A percentile compares a stretch with the other conserved stretches of the same genome.
Evolutionary conservation across 2,113 vertebrate species (phyloP).

Genomic region (Lepus europaeus): DNA sequence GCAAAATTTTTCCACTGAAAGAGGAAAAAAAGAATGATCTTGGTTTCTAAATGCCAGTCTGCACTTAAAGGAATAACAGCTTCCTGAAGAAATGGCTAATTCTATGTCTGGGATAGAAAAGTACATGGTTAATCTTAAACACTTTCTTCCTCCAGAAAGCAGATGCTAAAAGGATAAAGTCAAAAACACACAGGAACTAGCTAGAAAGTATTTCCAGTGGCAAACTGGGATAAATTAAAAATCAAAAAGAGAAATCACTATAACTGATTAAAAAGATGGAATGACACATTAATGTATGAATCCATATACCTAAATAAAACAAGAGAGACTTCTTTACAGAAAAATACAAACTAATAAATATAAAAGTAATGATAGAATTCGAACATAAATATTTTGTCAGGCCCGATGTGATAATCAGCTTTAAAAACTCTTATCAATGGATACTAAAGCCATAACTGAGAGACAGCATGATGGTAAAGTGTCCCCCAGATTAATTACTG

Average conservation of each 20-base stretch:
- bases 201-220: not conserved
- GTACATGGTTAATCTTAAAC: not conserved
- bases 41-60: conserved; percentile 50
- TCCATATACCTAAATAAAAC: conserved; percentile 17
- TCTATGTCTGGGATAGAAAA: conserved; percentile 4
- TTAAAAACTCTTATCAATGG: not conserved
- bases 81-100: conserved; percentile 25
- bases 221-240: conserved; percentile 30
- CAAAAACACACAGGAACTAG: not conserved
- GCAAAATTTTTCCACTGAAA: not conserved
- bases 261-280: not conserved
- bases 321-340: not conserved
- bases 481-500: not conserved
- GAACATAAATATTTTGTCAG: not conserved
- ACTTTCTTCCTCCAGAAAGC: not conserved
- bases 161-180: not conserved
- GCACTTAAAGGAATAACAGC: not conserved
- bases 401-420: not conserved
- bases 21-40: not conserved
- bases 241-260: not conserved
- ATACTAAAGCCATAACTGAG: conserved; percentile 10
- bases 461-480: not conserved
- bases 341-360: conserved; percentile 23
- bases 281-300: conserved; percentile 34
- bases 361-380: not conserved